Percentiles rank a stretch among this genome's conserved stretches.
These are phyloP conservation scores for Periophthalmus modestus DNA, from an alignment of 2,113 vertebrate species.

Conservation along the genomic window DNA sequence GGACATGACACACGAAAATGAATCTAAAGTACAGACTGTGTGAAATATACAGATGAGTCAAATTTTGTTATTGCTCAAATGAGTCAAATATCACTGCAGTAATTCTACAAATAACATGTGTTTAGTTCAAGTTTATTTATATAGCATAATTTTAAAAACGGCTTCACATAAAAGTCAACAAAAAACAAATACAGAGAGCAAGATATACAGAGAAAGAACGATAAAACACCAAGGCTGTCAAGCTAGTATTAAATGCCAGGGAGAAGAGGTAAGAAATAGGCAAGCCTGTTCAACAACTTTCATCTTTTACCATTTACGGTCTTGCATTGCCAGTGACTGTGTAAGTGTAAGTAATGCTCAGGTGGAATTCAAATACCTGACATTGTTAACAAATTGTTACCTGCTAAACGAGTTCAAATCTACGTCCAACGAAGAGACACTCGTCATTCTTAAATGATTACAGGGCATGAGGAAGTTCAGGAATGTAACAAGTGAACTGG, in stretches of 20 bases:
- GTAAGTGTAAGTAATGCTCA: neutral
- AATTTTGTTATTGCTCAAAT: neutral
- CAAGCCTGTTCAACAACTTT: neutral
- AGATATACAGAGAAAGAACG: too few species aligned
- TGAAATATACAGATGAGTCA: neutral
- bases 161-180: too few species aligned
- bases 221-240: too few species aligned
- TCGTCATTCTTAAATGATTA: neutral
- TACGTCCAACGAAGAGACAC: slow-evolving; percentile 1
- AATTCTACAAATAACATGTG: neutral
- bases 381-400: neutral
- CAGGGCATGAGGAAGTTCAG: neutral
- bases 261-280: neutral
- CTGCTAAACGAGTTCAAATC: slow-evolving; percentile 18
- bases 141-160: too few species aligned
- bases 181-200: too few species aligned
- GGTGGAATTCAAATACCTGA: slow-evolving; percentile 1
- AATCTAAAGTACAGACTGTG: neutral
- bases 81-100: neutral
- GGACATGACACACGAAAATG: neutral
- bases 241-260: too few species aligned
- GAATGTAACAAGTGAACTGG: neutral
- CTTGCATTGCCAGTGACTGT: neutral
- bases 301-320: neutral
- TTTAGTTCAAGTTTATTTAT: too few species aligned